phyloP scores from a whole-genome alignment of 2,113 vertebrate genomes.

The Ranitomeya imitator region DNA sequence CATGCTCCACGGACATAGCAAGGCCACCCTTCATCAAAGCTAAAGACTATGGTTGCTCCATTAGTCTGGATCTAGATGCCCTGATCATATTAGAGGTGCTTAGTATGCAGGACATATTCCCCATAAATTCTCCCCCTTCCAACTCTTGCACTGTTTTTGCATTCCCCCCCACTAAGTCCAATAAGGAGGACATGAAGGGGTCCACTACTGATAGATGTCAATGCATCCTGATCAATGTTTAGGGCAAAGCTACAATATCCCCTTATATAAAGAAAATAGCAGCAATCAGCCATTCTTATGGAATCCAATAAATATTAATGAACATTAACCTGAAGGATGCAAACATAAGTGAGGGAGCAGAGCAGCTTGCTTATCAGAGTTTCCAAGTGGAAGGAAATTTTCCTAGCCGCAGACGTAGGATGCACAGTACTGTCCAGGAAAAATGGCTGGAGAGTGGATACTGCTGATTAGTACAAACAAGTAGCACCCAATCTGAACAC shows the following conservation, averaged over 20 bases:
- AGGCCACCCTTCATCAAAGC: neutral
- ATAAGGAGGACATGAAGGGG: neutral
- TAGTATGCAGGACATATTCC: neutral
- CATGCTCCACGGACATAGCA: neutral
- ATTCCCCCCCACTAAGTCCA: neutral
- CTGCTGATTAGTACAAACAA: conserved; percentile 19
- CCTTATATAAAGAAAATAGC: neutral
- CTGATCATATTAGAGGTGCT: neutral
- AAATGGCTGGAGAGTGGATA: conserved; percentile 25
- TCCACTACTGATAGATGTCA: neutral
- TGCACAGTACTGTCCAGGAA: conserved; percentile 35
- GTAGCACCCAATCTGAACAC: conserved; percentile 7
- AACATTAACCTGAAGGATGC: neutral
- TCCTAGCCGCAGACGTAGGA: conserved; percentile 15
- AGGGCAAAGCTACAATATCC: neutral
- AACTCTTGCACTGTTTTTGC: neutral
- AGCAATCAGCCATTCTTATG: neutral
- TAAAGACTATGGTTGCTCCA: neutral
- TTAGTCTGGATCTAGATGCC: neutral
- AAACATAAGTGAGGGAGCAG: neutral
- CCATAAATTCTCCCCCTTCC: neutral
- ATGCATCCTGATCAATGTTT: neutral
- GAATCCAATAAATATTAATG: conserved; percentile 6
- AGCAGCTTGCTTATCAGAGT: conserved; percentile 30
- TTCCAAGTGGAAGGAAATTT: conserved; percentile 33